phyloP scores from a whole-genome alignment of 2,113 vertebrate genomes.

The Erinaceus europaeus region DNA sequence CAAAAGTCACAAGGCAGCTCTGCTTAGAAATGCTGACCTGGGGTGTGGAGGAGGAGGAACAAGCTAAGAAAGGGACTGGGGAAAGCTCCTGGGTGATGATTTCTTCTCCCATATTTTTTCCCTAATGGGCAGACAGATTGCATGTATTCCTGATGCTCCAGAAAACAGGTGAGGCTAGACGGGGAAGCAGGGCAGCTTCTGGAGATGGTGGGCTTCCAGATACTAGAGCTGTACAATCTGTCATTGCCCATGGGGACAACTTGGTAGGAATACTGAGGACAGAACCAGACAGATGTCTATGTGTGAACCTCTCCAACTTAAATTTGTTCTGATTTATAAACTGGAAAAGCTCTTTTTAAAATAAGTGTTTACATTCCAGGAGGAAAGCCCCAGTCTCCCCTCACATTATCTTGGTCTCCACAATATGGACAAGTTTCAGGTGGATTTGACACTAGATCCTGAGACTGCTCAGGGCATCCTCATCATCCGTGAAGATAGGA shows the following conservation, averaged over 20 bases:
- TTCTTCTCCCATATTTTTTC: not conserved
- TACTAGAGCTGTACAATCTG: not conserved
- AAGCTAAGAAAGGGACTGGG: not conserved
- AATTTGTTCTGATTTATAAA: not conserved
- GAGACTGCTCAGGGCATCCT: no score
- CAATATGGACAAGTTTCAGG: no score
- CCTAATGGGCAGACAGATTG: not conserved
- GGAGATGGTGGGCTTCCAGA: accelerated
- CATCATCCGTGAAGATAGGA: no score
- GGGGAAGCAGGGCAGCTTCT: no score
- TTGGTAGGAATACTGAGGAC: not conserved
- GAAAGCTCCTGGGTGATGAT: not conserved
- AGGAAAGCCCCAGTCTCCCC: no score
- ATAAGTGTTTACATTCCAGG: not conserved
- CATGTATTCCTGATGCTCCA: not conserved
- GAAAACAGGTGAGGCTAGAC: not conserved
- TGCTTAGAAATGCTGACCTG: constrained; percentile 94
- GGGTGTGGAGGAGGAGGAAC: not conserved
- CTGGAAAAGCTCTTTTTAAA: not conserved
- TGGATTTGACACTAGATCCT: no score
- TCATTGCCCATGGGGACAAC: not conserved
- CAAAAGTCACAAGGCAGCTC: constrained; percentile 96
- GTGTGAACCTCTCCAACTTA: not conserved
- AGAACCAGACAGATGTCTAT: not conserved
- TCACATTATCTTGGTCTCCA: no score